These are phyloP conservation scores for Embiotoca jacksoni DNA, from an alignment of 2,113 vertebrate species.

Conservation along the genomic window DNA sequence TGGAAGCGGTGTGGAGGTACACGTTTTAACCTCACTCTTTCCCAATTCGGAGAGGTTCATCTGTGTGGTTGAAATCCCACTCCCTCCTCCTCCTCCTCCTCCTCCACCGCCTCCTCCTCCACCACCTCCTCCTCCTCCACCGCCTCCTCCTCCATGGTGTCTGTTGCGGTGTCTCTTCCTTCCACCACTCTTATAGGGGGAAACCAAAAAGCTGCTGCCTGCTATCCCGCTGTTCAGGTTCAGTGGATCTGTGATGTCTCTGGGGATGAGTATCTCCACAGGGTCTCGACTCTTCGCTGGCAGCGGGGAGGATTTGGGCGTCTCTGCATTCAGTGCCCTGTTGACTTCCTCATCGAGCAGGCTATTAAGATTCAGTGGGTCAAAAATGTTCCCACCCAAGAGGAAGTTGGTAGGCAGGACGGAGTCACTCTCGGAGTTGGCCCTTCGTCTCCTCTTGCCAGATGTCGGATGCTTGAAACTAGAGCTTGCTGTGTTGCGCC, in stretches of 20 bases:
- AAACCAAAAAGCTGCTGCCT: slow-evolving; percentile 83
- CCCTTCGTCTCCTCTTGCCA: slow-evolving; percentile 89
- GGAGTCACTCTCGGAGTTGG: slow-evolving; percentile 92
- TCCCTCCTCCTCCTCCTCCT: slow-evolving; percentile 9
- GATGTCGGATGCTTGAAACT: slow-evolving; percentile 89
- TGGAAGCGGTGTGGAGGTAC: slow-evolving; percentile 26
- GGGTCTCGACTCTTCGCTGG: slow-evolving; percentile 91
- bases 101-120: slow-evolving; percentile 28
- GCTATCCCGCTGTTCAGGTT: slow-evolving; percentile 89
- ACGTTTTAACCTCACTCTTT: slow-evolving; percentile 70
- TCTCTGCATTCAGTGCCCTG: slow-evolving; percentile 91
- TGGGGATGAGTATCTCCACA: slow-evolving; percentile 94
- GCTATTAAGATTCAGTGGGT: slow-evolving; percentile 95
- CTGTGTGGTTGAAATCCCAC: slow-evolving; percentile 70
- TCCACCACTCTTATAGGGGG: slow-evolving; percentile 86
- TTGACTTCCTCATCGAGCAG: slow-evolving; percentile 94
- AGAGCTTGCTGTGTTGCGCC: slow-evolving; percentile 87
- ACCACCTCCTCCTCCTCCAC: slow-evolving; percentile 70
- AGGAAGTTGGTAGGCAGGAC: slow-evolving; percentile 93
- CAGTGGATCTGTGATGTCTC: slow-evolving; percentile 94
- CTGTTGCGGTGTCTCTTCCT: slow-evolving; percentile 90
- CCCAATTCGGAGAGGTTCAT: slow-evolving; percentile 61
- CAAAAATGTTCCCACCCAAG: slow-evolving; percentile 94
- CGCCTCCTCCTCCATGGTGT: slow-evolving; percentile 80
- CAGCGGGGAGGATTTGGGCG: slow-evolving; percentile 94